A percentile compares a stretch with the other conserved stretches of the same genome.
Conservation (phyloP, 1,140 invertebrate genomes). For the Phocides pigmalion region DNA sequence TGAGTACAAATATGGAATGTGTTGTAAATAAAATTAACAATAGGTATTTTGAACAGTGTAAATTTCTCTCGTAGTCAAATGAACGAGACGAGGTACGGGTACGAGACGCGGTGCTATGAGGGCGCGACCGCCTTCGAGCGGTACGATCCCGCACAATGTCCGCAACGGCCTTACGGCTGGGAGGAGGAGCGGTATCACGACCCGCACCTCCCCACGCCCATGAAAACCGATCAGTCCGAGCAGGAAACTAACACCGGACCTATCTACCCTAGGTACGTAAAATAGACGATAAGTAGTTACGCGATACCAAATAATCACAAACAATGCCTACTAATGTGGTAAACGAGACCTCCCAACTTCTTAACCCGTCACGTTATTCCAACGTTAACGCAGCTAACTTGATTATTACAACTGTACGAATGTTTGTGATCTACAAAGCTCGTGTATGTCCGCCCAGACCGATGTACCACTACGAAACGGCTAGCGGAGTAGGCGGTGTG, state of each 20-base stretch:
- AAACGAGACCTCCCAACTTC: slow-evolving; percentile 58
- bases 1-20: no score
- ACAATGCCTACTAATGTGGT: slow-evolving; percentile 61
- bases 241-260: slow-evolving; percentile 86
- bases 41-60: neutral
- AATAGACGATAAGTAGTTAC: slow-evolving; percentile 19
- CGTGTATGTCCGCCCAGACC: slow-evolving; percentile 83
- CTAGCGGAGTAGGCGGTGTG: slow-evolving; percentile 84
- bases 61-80: slow-evolving; percentile 66
- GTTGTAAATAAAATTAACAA: neutral
- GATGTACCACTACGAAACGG: slow-evolving; percentile 91
- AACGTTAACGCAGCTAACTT: slow-evolving; percentile 1
- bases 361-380: neutral
- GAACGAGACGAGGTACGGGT: slow-evolving; percentile 76
- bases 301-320: slow-evolving; percentile 10
- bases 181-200: slow-evolving; percentile 85
- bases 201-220: slow-evolving; percentile 84
- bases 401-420: neutral
- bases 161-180: slow-evolving; percentile 77
- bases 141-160: slow-evolving; percentile 85
- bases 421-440: slow-evolving; percentile 38
- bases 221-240: slow-evolving; percentile 85
- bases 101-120: slow-evolving; percentile 85
- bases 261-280: slow-evolving; percentile 88
- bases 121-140: slow-evolving; percentile 89